Percentiles rank a stretch among this genome's conserved stretches.
These are phyloP conservation scores for Acromyrmex charruanus DNA, from an alignment of 1,140 invertebrate genomes.

Conservation along the genomic window DNA sequence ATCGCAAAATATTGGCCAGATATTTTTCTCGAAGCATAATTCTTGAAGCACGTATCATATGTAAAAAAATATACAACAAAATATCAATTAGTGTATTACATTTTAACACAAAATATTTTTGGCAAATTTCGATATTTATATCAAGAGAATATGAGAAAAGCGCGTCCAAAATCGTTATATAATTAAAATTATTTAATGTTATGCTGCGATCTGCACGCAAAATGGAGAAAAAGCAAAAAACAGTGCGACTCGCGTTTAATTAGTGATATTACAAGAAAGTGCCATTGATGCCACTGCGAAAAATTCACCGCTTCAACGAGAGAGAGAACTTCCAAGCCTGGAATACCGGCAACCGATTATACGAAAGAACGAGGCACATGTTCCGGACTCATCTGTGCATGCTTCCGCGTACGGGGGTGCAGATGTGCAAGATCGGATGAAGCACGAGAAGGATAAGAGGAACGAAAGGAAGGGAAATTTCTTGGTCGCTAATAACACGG, in stretches of 20 bases:
- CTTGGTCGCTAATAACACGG: constrained; percentile 59
- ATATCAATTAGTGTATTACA: neutral
- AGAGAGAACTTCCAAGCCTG: neutral
- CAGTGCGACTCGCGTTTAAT: neutral
- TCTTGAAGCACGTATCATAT: neutral
- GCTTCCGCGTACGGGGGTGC: neutral
- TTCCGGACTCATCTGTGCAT: neutral
- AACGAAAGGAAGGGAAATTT: constrained; percentile 57
- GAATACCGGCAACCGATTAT: neutral
- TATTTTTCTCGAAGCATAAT: neutral
- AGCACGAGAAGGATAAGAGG: neutral
- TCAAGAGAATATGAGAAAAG: neutral
- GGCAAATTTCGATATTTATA: neutral
- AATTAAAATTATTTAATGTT: neutral
- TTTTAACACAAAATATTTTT: neutral
- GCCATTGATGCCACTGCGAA: neutral
- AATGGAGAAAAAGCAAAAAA: neutral
- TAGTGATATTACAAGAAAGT: constrained; percentile 13
- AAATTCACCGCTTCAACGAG: neutral
- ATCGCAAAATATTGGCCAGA: neutral
- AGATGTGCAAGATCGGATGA: constrained; percentile 33
- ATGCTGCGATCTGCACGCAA: neutral
- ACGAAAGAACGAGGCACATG: neutral
- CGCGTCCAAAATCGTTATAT: neutral
- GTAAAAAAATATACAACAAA: neutral